These are phyloP conservation scores for Tachina lurida DNA, from an alignment of 2,888 invertebrate species.

Conservation along the genomic window DNA sequence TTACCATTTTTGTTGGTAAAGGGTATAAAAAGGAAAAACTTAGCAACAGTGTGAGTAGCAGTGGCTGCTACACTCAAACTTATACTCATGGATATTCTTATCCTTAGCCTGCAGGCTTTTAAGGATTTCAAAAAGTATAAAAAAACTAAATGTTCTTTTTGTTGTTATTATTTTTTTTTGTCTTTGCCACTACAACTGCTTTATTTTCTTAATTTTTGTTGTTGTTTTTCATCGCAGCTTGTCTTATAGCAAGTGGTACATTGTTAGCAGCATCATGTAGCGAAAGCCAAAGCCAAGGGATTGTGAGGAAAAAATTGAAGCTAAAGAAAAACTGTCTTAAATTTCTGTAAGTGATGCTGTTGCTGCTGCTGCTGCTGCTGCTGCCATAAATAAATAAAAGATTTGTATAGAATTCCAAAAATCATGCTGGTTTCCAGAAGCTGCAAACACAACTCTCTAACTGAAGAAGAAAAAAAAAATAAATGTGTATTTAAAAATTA, in stretches of 20 bases:
- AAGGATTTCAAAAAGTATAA: constrained; percentile 43
- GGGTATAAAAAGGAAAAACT: constrained; percentile 20
- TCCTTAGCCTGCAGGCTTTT: constrained; percentile 65
- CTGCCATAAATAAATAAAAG: constrained; percentile 8
- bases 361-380: neutral
- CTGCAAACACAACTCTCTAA: neutral
- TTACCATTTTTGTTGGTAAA: too few relatives aligned
- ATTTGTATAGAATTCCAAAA: constrained; percentile 40
- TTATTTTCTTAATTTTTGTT: constrained; percentile 25
- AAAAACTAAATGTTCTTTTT: constrained; percentile 27
- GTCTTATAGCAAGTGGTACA: constrained; percentile 25
- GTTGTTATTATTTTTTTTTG: constrained; percentile 9
- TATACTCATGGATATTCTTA: constrained; percentile 53
- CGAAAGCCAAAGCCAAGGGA: constrained; percentile 41
- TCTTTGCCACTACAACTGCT: constrained; percentile 9
- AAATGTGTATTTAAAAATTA: neutral
- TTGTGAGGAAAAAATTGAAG: constrained; percentile 16
- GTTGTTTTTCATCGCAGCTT: neutral
- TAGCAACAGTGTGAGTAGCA: constrained; percentile 10
- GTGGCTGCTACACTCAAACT: constrained; percentile 53
- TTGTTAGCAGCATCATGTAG: constrained; percentile 29
- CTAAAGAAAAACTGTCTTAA: constrained; percentile 9
- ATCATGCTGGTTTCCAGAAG: constrained; percentile 58
- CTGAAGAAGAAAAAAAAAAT: neutral
- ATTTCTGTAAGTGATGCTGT: constrained; percentile 20